Evolutionary conservation across 2,113 vertebrate species (phyloP), one percentile per base, ranked within the genome.

Genomic region (Elanus axillaris): DNA sequence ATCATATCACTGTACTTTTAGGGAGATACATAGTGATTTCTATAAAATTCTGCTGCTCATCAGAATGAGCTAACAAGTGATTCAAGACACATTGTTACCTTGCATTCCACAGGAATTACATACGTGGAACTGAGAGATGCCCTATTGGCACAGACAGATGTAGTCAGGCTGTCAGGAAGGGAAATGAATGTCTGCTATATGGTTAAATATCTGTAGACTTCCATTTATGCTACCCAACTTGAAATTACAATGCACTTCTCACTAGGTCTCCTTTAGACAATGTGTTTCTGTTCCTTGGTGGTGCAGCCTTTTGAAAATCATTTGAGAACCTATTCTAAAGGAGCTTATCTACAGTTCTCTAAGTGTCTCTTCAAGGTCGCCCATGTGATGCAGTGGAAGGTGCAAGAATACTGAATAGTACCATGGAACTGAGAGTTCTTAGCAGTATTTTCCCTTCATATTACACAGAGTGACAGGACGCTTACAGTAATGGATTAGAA

Each of bases 1-100:
- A 71, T 59, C 38, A 52, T 36, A 36, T n/a, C 26, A 52, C 2
- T 66, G 25, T 26, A 47, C 6, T 52, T 76, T 78, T 52, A 84
- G 12, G 32, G 38, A 90, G 29, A 29, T 62, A 73, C 20, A 53
- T 6, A 58, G 27, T 11, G 11, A 64, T 88, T 69, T 72, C 58
- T 64, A 8, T 6, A 80, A 48, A 76, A 73, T 83, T 76, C 53
- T 77, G 11, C 29, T 88, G 66, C 34, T 85, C 78, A 88, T 86
- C 0, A 0, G 62, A 76, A 79, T 53, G 50, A 4, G 2, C 0
- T 0, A 86, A 38, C 11, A 74, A 59, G 19, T 36, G 63, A 34
- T 68, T 75, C 21, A 62, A 86, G 32, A 72, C 43, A 71, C 10
- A 40, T 53, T 55, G 68, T 81, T 89, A 91, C 78, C 47, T 85